These are phyloP conservation scores for Keiferia lycopersicella DNA, from an alignment of 2,888 invertebrate genomes.

Conservation along the genomic window DNA sequence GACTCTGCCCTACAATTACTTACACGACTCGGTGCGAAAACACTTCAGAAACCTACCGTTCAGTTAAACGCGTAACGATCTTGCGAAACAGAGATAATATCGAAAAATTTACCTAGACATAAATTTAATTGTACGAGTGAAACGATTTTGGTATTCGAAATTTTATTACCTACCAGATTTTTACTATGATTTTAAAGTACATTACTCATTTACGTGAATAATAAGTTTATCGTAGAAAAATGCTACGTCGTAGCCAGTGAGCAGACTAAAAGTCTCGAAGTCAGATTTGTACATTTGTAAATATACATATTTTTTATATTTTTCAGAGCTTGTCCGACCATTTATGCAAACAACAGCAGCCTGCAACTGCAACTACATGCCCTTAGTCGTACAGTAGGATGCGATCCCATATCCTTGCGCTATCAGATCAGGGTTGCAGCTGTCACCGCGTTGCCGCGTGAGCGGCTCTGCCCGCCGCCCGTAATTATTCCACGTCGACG, in stretches of 20 bases:
- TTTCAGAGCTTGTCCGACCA: too few relatives aligned
- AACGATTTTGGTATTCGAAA: neutral
- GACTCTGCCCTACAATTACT: slow-evolving; percentile 65
- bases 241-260: too few relatives aligned
- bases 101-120: slow-evolving; percentile 14
- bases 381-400: neutral
- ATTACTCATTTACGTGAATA: too few relatives aligned
- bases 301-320: too few relatives aligned
- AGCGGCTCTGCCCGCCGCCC: slow-evolving; percentile 58
- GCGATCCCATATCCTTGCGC: neutral
- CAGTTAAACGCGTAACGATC: slow-evolving; percentile 24
- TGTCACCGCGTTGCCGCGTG: slow-evolving; percentile 45
- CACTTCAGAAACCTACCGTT: slow-evolving; percentile 52
- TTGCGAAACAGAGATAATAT: slow-evolving; percentile 19
- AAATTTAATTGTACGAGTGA: neutral
- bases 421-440: slow-evolving; percentile 1
- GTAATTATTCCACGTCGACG: slow-evolving; percentile 71
- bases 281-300: too few relatives aligned
- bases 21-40: slow-evolving; percentile 53
- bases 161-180: neutral
- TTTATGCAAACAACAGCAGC: neutral
- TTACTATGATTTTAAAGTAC: too few relatives aligned
- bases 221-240: too few relatives aligned
- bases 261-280: too few relatives aligned
- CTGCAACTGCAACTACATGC: neutral